A percentile compares a stretch with the other conserved stretches of the same genome.
These are phyloP conservation scores for Stegodyphus dumicola DNA, from an alignment of 1,140 invertebrate species.

Conservation along the genomic window DNA sequence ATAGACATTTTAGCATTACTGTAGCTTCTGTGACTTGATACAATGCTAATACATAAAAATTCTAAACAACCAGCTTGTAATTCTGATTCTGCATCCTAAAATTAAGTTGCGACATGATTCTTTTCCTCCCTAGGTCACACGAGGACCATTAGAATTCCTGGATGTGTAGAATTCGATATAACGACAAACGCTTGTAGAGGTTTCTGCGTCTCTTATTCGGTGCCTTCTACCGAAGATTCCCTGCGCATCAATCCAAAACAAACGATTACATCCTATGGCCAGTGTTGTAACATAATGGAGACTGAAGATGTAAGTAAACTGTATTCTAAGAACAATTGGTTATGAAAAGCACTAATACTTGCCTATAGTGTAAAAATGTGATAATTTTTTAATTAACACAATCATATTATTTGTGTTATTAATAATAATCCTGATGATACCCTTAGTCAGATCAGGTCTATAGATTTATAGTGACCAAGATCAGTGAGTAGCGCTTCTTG, in stretches of 20 bases:
- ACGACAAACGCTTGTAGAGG: constrained; percentile 89
- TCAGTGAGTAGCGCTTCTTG: too few species aligned
- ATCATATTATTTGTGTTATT: too few species aligned
- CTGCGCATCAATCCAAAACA: constrained; percentile 74
- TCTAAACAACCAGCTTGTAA: background rate
- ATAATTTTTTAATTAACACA: too few species aligned
- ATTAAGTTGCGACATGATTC: background rate
- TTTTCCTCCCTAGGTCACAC: constrained; percentile 76
- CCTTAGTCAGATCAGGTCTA: too few species aligned
- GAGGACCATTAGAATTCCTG: constrained; percentile 81
- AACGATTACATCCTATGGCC: constrained; percentile 84
- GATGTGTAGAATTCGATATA: constrained; percentile 85
- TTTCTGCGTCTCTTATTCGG: constrained; percentile 85
- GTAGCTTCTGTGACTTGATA: background rate
- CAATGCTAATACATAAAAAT: too few species aligned
- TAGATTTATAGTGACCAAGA: too few species aligned
- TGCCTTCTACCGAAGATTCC: constrained; percentile 74
- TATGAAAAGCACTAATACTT: too few species aligned
- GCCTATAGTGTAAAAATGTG: too few species aligned
- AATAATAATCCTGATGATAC: too few species aligned
- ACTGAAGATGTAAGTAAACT: constrained; percentile 77
- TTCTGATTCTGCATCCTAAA: background rate
- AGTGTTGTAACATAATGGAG: constrained; percentile 90
- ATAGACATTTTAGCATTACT: background rate
- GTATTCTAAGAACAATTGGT: background rate